Conservation (phyloP, 2,113 vertebrate genomes). For the Marmota monax region DNA sequence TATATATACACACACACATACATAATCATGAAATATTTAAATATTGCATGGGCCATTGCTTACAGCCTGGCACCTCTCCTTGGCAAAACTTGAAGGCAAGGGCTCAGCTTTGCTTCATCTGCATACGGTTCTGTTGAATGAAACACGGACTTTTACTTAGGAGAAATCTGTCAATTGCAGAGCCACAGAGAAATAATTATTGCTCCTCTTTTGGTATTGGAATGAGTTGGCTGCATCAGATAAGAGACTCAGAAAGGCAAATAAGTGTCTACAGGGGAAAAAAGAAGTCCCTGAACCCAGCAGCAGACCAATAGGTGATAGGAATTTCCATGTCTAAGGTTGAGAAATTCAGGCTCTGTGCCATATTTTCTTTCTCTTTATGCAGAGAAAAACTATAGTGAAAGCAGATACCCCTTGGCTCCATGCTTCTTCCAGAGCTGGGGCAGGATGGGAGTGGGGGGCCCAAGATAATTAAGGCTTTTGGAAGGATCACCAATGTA, state of each 20-base stretch:
- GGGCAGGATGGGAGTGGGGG: too few species aligned
- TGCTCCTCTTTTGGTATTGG: neutral
- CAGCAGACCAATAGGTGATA: neutral
- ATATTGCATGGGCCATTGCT: neutral
- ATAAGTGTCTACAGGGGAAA: neutral
- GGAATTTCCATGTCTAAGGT: neutral
- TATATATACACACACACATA: neutral
- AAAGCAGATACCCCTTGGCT: neutral
- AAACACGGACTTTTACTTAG: slow-evolving; percentile 1
- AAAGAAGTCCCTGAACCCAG: neutral
- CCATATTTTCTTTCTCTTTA: neutral
- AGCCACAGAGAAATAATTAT: neutral
- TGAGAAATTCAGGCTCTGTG: neutral
- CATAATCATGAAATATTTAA: neutral
- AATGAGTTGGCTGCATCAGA: neutral
- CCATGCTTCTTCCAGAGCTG: neutral
- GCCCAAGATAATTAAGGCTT: neutral
- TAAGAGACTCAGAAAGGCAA: neutral
- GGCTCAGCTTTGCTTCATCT: neutral
- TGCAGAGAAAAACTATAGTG: neutral
- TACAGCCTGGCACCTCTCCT: neutral
- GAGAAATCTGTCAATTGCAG: slow-evolving; percentile 37
- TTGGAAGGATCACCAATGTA: neutral
- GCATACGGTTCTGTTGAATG: neutral
- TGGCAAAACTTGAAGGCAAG: neutral